Conservation (phyloP, 2,797 vertebrate genomes). For the Anableps anableps region DNA sequence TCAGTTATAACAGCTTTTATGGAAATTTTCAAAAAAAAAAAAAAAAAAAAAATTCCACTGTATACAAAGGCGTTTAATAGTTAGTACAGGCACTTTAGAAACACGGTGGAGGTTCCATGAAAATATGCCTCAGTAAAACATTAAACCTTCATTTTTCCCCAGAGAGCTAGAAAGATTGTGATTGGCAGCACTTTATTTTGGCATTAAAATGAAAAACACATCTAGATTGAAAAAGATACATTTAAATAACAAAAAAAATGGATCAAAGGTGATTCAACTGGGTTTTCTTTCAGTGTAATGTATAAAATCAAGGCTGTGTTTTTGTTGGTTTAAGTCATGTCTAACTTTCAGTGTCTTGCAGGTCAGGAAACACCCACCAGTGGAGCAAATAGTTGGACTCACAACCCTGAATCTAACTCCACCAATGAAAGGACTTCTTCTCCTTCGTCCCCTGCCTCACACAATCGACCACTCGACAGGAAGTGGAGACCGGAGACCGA, state of each 20-base stretch:
- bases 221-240: neutral
- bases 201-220: neutral
- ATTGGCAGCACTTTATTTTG: neutral
- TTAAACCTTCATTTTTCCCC: too few relatives aligned
- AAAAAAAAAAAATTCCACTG: neutral
- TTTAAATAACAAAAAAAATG: neutral
- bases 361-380: slow-evolving; percentile 54
- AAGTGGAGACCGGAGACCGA: slow-evolving; percentile 48
- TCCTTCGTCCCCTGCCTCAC: slow-evolving; percentile 34
- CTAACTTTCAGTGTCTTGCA: slow-evolving; percentile 79
- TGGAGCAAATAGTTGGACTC: slow-evolving; percentile 38
- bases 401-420: slow-evolving; percentile 43
- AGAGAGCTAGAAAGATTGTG: neutral
- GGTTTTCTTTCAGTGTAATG: neutral
- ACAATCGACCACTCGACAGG: slow-evolving; percentile 45
- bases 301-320: neutral
- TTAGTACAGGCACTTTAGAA: neutral
- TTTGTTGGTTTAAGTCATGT: slow-evolving; percentile 57
- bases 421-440: slow-evolving; percentile 38
- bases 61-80: neutral
- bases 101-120: neutral
- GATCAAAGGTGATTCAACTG: neutral
- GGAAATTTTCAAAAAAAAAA: neutral
- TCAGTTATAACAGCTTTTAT: neutral
- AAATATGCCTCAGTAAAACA: too few relatives aligned